These are phyloP conservation scores for Leptonema lineaticorne DNA, from an alignment of 1,140 invertebrate genomes.

Conservation along the genomic window DNA sequence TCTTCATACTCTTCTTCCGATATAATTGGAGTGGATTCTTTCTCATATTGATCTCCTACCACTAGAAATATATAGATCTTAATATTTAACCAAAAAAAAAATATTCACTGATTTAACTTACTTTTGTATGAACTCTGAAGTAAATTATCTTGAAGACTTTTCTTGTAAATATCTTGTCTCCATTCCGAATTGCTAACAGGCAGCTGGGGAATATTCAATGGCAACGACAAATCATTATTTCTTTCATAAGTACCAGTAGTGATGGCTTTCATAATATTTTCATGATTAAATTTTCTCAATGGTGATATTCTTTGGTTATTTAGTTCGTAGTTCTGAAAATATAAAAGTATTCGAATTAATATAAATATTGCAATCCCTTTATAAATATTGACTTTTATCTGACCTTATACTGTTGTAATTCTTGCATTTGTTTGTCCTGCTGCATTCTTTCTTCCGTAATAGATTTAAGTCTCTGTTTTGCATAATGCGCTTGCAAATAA, in stretches of 20 bases:
- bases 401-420: conserved; percentile 42
- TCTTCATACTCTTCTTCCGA: conserved; percentile 61
- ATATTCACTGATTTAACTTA: conserved; percentile 1
- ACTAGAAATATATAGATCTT: conserved; percentile 24
- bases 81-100: not conserved
- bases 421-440: conserved; percentile 51
- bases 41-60: conserved; percentile 46
- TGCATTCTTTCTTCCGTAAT: conserved; percentile 50
- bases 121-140: conserved; percentile 47
- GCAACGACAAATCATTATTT: conserved; percentile 48
- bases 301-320: conserved; percentile 22
- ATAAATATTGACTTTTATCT: not conserved
- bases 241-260: conserved; percentile 51
- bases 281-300: conserved; percentile 38
- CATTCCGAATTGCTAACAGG: conserved; percentile 46
- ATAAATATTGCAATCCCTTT: not conserved
- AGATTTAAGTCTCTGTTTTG: conserved; percentile 49
- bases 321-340: conserved; percentile 9
- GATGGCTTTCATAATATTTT: conserved; percentile 45
- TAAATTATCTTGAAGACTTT: conserved; percentile 50
- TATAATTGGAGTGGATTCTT: conserved; percentile 46
- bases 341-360: not conserved
- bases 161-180: conserved; percentile 49
- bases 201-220: conserved; percentile 43
- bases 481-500: conserved; percentile 64